Evolutionary conservation across 64 coral and sea anemone genomes (phyloP).

Genomic region (Porites lutea): DNA sequence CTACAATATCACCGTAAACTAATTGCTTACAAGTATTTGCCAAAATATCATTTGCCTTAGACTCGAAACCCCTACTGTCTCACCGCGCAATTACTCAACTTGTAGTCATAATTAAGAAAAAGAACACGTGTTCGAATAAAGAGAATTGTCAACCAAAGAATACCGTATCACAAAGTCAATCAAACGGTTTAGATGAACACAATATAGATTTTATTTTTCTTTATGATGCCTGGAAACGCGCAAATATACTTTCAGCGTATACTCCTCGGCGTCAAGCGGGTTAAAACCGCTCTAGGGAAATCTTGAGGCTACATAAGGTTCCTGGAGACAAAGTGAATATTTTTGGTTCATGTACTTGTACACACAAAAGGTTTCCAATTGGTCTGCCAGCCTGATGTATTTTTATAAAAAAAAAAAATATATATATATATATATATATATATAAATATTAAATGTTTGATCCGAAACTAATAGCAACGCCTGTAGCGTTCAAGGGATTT

Average conservation of each 20-base stretch:
- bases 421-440: not conserved
- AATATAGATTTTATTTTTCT: not conserved
- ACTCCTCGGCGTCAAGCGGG: not conserved
- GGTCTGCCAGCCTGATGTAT: not conserved
- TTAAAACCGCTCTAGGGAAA: not conserved
- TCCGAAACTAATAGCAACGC: constrained; percentile 28
- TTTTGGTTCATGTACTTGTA: not conserved
- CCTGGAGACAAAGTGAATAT: too few relatives aligned
- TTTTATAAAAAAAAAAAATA: not conserved
- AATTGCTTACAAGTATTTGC: not conserved
- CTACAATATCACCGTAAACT: constrained; percentile 1
- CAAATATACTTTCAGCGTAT: not conserved
- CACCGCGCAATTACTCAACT: constrained; percentile 4
- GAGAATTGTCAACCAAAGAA: constrained; percentile 26
- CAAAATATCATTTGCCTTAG: constrained; percentile 10
- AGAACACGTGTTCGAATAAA: constrained; percentile 50
- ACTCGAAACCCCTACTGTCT: constrained; percentile 13
- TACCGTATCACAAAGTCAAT: constrained; percentile 7
- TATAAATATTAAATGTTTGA: not conserved
- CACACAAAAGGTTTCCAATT: not conserved
- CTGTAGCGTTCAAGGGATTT: too few relatives aligned
- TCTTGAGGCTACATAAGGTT: too few relatives aligned
- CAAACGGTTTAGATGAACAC: not conserved
- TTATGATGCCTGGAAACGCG: not conserved
- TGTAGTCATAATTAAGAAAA: constrained; percentile 29